phyloP scores from a whole-genome alignment of 2,888 invertebrate species.

The Rhaphigaster nebulosa region DNA sequence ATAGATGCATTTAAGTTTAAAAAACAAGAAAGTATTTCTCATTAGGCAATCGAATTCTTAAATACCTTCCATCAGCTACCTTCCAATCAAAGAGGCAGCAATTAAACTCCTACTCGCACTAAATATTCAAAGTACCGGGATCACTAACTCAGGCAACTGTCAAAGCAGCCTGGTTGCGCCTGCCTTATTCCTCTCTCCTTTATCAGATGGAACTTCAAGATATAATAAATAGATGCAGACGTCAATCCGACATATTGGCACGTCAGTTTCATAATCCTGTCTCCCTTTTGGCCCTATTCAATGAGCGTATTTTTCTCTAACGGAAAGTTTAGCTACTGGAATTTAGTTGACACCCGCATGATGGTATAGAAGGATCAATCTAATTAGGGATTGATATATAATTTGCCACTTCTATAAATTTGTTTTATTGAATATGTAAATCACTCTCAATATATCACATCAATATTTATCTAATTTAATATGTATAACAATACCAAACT shows the following conservation, averaged over 20 bases:
- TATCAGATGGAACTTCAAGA: neutral
- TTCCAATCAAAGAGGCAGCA: neutral
- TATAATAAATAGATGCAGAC: neutral
- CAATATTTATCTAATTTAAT: no score
- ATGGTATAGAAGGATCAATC: no score
- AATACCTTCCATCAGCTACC: neutral
- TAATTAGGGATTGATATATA: no score
- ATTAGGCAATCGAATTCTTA: neutral
- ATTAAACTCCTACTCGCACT: constrained; percentile 18
- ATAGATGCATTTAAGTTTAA: no score
- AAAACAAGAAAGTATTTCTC: neutral
- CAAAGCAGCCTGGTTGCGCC: neutral
- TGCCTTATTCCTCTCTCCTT: neutral
- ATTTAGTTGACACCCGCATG: no score
- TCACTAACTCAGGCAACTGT: neutral
- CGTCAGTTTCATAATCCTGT: neutral
- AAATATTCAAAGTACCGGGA: neutral
- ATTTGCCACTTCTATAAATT: no score
- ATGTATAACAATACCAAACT: no score
- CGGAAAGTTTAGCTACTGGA: no score
- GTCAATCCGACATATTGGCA: neutral
- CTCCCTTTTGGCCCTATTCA: neutral
- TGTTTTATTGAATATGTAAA: no score
- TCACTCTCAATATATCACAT: no score
- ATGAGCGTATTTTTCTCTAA: neutral